Percentiles rank a stretch among this genome's conserved stretches.
These are phyloP conservation scores for Molossus molossus DNA, from an alignment of 2,797 vertebrate species.

Conservation along the genomic window DNA sequence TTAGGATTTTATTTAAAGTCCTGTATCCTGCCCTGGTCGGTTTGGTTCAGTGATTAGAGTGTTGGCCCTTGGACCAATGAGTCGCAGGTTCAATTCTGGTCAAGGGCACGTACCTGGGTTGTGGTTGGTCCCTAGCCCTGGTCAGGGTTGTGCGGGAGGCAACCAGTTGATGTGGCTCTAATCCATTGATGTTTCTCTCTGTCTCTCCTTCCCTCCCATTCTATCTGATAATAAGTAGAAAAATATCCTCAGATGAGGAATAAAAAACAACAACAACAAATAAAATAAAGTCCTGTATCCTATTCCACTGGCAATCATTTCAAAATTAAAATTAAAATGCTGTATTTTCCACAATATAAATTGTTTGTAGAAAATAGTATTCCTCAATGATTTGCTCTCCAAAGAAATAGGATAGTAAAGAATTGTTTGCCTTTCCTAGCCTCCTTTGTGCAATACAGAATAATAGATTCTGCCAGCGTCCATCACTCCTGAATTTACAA, in stretches of 20 bases:
- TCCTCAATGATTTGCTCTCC: not conserved
- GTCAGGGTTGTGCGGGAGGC: too few species aligned
- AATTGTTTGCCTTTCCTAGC: not conserved
- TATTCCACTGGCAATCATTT: not conserved
- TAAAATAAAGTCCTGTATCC: not conserved
- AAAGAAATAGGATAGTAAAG: slow-evolving; percentile 13
- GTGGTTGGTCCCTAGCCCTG: too few species aligned
- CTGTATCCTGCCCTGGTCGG: not conserved
- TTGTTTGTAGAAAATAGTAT: slow-evolving; percentile 26
- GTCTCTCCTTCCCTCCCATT: too few species aligned
- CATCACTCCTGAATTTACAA: not conserved
- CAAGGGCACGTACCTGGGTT: too few species aligned
- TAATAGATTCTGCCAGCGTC: not conserved
- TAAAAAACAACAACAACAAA: too few species aligned
- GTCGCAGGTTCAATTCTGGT: too few species aligned
- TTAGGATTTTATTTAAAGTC: not conserved
- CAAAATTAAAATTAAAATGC: slow-evolving; percentile 57
- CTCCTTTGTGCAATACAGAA: not conserved
- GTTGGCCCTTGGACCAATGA: too few species aligned
- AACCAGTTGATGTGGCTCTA: too few species aligned
- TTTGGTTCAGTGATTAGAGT: too few species aligned
- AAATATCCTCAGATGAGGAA: too few species aligned
- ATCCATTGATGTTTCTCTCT: too few species aligned
- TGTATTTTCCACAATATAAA: not conserved
- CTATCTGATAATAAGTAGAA: too few species aligned